A percentile compares a stretch with the other conserved stretches of the same genome.
Evolutionary conservation across 2,113 vertebrate species (phyloP).

Genomic region (Gyps fulvus): DNA sequence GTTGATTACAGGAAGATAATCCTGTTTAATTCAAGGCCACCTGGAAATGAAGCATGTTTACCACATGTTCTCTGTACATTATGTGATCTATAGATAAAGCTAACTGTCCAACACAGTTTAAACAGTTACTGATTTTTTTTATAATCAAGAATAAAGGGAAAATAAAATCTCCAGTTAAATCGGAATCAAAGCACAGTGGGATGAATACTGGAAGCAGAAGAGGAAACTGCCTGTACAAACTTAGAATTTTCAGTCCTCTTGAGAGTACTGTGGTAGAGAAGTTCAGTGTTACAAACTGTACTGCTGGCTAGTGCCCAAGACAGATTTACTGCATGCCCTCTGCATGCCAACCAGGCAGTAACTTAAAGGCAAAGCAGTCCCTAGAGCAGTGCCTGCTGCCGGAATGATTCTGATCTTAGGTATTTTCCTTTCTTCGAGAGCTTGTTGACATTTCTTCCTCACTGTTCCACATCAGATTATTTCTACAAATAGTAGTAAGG

Average conservation of each 20-base stretch:
- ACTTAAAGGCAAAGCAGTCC: not conserved
- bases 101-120: not conserved
- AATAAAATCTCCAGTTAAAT: not conserved
- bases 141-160: not conserved
- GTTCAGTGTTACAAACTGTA: not conserved
- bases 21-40: not conserved
- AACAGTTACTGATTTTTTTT: not conserved
- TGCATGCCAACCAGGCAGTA: not conserved
- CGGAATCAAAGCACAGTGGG: not conserved
- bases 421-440: not conserved
- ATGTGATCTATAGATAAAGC: not conserved
- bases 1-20: not conserved
- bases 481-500: not conserved
- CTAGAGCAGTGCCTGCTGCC: not conserved
- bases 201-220: not conserved
- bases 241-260: not conserved
- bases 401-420: not conserved
- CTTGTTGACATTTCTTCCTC: not conserved
- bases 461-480: not conserved
- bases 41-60: slow-evolving; percentile 5
- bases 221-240: not conserved
- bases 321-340: not conserved
- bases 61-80: not conserved
- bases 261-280: not conserved
- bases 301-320: not conserved